Evolutionary conservation across 2,888 invertebrate genomes (phyloP).

Genomic region (Lithophane leautieri): DNA sequence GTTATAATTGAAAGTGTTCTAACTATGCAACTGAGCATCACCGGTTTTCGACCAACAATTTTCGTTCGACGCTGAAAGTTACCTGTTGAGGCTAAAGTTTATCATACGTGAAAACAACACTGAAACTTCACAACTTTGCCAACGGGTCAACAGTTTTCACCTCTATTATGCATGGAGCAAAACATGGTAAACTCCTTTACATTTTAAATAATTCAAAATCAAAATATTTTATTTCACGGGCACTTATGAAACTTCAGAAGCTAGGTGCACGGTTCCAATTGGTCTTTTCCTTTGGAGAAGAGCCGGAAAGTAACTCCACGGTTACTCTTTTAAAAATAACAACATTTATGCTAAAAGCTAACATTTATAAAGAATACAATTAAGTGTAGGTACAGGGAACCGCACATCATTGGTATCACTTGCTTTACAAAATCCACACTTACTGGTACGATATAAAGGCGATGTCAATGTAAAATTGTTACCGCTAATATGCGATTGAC

Average conservation of each 20-base stretch:
- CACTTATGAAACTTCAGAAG: too few relatives aligned
- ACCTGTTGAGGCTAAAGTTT: slow-evolving; percentile 63
- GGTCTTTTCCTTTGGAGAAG: too few relatives aligned
- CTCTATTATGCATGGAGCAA: slow-evolving; percentile 30
- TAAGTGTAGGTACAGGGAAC: not conserved
- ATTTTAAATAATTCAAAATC: not conserved
- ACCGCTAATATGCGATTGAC: too few relatives aligned
- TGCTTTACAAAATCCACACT: not conserved
- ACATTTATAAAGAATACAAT: not conserved
- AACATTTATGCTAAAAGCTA: too few relatives aligned
- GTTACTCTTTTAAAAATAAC: too few relatives aligned
- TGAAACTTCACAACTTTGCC: slow-evolving; percentile 49
- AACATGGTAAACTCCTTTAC: slow-evolving; percentile 18
- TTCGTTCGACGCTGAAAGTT: slow-evolving; percentile 58
- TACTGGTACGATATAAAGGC: not conserved
- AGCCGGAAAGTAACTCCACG: too few relatives aligned
- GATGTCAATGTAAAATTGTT: not conserved
- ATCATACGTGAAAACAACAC: slow-evolving; percentile 62
- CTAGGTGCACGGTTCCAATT: too few relatives aligned
- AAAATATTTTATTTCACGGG: too few relatives aligned
- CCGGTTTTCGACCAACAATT: slow-evolving; percentile 51
- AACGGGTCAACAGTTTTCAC: slow-evolving; percentile 49
- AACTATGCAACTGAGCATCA: slow-evolving; percentile 43
- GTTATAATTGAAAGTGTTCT: slow-evolving; percentile 43
- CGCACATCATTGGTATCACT: not conserved